Conservation (phyloP, 2,888 invertebrate genomes). For the Prionchulus punctatus region DNA sequence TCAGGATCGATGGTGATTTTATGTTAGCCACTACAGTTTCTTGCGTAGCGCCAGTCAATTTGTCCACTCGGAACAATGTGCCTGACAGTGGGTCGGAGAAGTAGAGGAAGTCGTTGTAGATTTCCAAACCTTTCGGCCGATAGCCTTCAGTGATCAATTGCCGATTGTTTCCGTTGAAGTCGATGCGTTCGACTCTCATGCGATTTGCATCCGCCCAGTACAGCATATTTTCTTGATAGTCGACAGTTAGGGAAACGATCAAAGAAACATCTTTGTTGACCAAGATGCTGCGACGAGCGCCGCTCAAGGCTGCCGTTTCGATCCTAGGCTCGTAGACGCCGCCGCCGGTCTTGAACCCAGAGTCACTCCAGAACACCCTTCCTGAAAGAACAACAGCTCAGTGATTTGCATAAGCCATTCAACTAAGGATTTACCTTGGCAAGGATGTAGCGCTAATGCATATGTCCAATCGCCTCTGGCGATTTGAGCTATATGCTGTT, state of each 20-base stretch:
- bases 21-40: conserved; percentile 79
- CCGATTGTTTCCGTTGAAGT: conserved; percentile 63
- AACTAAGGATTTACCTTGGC: conserved; percentile 49
- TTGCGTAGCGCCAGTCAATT: conserved; percentile 86
- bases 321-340: conserved; percentile 45
- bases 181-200: conserved; percentile 82
- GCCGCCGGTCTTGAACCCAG: conserved; percentile 25
- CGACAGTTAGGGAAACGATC: conserved; percentile 84
- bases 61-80: conserved; percentile 65
- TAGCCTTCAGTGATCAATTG: conserved; percentile 9
- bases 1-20: conserved; percentile 40
- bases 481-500: conserved; percentile 71
- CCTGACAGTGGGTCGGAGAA: conserved; percentile 28
- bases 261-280: conserved; percentile 77
- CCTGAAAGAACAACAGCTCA: conserved; percentile 21
- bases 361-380: conserved; percentile 76
- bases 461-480: conserved; percentile 77
- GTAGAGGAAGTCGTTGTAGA: conserved; percentile 29
- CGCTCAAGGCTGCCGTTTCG: conserved; percentile 86
- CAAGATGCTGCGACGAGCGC: conserved; percentile 69
- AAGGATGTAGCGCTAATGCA: conserved; percentile 89
- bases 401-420: not conserved
- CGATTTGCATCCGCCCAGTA: conserved; percentile 85
- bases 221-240: conserved; percentile 62
- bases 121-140: conserved; percentile 25